Conservation (phyloP, 2,888 invertebrate genomes). For the Torymus auratus region DNA sequence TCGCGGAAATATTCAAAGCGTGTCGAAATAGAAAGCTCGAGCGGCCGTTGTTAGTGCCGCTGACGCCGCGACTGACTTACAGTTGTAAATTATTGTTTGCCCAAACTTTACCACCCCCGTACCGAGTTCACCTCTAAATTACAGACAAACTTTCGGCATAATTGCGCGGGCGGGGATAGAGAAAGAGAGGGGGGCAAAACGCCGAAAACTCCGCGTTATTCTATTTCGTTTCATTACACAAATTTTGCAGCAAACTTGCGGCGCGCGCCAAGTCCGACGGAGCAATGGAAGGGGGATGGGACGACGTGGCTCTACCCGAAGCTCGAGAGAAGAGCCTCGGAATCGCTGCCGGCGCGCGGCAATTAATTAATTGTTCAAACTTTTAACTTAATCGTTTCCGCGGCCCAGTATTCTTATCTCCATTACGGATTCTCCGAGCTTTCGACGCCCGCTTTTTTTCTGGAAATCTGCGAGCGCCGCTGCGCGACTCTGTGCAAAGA, state of each 20-base stretch:
- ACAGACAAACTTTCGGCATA: conserved; percentile 49
- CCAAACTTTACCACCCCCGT: conserved; percentile 32
- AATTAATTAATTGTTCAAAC: conserved; percentile 71
- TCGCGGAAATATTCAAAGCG: conserved; percentile 22
- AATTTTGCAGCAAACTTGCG: conserved; percentile 43
- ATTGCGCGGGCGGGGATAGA: conserved; percentile 22
- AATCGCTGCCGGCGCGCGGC: conserved; percentile 36
- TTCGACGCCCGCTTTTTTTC: neutral
- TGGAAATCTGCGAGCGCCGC: neutral
- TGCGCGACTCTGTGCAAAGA: neutral
- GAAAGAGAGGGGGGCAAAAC: neutral
- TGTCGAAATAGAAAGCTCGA: conserved; percentile 10
- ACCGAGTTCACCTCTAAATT: conserved; percentile 36
- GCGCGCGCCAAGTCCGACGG: conserved; percentile 18
- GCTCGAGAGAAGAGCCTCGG: neutral
- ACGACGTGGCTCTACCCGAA: neutral
- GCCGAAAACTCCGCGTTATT: conserved; percentile 43
- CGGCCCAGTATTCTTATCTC: conserved; percentile 54
- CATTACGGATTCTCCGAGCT: conserved; percentile 28
- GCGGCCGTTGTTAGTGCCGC: neutral
- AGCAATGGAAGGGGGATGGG: conserved; percentile 29
- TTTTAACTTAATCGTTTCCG: conserved; percentile 69
- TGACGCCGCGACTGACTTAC: conserved; percentile 20
- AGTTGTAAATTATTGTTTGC: conserved; percentile 45
- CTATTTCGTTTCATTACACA: conserved; percentile 53